Conservation (phyloP, 2,888 invertebrate species). For the Hydrotaea diabolus region DNA sequence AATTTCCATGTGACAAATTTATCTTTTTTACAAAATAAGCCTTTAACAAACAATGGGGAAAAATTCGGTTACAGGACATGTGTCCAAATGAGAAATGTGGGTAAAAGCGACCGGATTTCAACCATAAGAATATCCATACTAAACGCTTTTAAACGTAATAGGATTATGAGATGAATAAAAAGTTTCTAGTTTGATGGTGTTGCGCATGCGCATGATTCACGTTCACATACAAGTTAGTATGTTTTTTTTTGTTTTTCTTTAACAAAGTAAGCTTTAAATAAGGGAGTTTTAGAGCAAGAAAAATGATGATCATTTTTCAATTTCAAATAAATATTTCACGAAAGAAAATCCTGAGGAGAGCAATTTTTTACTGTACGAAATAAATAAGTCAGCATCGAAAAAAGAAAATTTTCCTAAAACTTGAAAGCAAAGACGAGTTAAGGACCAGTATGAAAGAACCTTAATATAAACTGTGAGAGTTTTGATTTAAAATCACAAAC, state of each 20-base stretch:
- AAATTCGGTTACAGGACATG: not conserved
- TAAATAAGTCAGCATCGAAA: too few species aligned
- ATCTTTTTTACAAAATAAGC: not conserved
- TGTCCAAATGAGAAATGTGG: not conserved
- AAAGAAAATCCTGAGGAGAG: too few species aligned
- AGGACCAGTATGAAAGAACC: too few species aligned
- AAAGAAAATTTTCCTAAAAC: too few species aligned
- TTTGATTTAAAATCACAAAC: too few species aligned
- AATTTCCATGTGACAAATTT: not conserved
- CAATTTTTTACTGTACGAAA: too few species aligned
- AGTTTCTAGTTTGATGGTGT: not conserved
- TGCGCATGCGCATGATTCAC: not conserved
- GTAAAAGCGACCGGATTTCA: not conserved
- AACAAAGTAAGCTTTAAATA: not conserved
- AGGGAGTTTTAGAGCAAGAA: not conserved
- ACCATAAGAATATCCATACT: not conserved
- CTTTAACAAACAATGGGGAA: too few species aligned
- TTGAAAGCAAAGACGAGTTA: too few species aligned
- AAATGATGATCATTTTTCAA: not conserved
- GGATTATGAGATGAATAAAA: not conserved
- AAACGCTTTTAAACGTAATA: not conserved
- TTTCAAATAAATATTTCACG: too few species aligned
- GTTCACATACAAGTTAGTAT: too few species aligned
- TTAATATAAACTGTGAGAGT: too few species aligned
- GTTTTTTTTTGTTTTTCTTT: not conserved